Conservation (phyloP, 2,113 vertebrate genomes). For the Antechinus stuartii region DNA sequence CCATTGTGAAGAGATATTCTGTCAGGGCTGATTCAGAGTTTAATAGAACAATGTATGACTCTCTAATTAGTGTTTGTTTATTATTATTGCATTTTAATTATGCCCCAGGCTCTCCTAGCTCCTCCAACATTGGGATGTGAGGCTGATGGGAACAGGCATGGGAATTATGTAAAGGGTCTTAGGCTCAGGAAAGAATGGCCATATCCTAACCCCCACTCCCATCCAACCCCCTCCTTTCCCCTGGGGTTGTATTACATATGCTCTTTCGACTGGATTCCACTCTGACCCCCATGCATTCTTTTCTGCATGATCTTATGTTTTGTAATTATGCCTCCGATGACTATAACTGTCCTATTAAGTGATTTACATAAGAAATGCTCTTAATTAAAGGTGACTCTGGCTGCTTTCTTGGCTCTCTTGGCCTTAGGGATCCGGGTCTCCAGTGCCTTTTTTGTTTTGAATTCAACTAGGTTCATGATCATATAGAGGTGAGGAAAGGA, state of each 20-base stretch:
- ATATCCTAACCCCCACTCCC: not conserved
- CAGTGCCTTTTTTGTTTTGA: conserved; percentile 7
- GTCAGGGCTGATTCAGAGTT: conserved; percentile 57
- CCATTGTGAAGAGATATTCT: rapidly evolving
- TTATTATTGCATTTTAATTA: conserved; percentile 63
- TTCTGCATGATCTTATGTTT: conserved; percentile 61
- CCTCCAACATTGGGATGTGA: not conserved
- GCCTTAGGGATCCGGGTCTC: not conserved
- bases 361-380: conserved; percentile 75
- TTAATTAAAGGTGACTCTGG: conserved; percentile 74
- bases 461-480: not conserved
- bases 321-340: conserved; percentile 72
- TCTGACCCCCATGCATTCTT: conserved; percentile 10
- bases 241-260: not conserved
- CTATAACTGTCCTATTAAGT: conserved; percentile 77
- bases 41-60: conserved; percentile 49
- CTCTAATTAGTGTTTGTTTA: conserved; percentile 64
- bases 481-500: not conserved
- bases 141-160: not conserved
- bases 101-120: not conserved
- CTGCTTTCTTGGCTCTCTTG: conserved; percentile 30
- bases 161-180: not conserved
- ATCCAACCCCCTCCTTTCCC: not conserved
- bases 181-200: not conserved
- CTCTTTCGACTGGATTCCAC: not conserved